Evolutionary conservation across 2,888 invertebrate species (phyloP).

Genomic region (Andrena flavipes): DNA sequence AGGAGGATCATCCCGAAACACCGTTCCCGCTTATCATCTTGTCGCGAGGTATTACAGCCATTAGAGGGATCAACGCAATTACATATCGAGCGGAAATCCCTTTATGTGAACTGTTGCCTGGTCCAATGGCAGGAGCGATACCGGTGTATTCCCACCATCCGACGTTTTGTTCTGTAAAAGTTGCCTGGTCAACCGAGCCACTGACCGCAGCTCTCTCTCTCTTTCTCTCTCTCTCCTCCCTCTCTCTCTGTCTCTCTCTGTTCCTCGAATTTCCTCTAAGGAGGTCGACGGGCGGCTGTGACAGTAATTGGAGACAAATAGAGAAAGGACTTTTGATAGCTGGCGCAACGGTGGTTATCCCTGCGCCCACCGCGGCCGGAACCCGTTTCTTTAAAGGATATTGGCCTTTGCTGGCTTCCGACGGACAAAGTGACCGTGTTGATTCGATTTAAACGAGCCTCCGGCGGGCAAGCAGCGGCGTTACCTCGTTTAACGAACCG

Average conservation of each 20-base stretch:
- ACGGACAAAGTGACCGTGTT: slow-evolving; percentile 17
- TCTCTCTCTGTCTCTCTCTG: too few relatives aligned
- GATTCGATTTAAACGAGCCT: slow-evolving; percentile 26
- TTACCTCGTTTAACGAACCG: slow-evolving; percentile 3
- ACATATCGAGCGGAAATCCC: slow-evolving; percentile 42
- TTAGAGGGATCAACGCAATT: slow-evolving; percentile 36
- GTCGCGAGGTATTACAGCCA: slow-evolving; percentile 18
- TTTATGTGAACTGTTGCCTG: slow-evolving; percentile 33
- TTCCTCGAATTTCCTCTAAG: slow-evolving; percentile 47
- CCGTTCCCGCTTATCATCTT: slow-evolving; percentile 23
- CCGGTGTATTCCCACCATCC: slow-evolving; percentile 38
- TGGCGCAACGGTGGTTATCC: slow-evolving; percentile 50
- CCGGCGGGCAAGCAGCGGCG: not conserved
- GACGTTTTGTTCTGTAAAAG: slow-evolving; percentile 67
- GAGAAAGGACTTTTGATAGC: slow-evolving; percentile 70
- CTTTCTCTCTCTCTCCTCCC: too few relatives aligned
- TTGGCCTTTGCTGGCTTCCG: slow-evolving; percentile 53
- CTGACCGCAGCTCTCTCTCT: slow-evolving; percentile 33
- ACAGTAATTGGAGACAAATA: slow-evolving; percentile 77
- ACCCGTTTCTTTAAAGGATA: slow-evolving; percentile 77
- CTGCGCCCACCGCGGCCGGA: slow-evolving; percentile 53
- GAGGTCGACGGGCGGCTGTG: slow-evolving; percentile 56
- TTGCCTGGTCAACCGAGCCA: slow-evolving; percentile 50
- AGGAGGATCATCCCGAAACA: slow-evolving; percentile 8
- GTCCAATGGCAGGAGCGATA: slow-evolving; percentile 18